Evolutionary conservation across 2,113 vertebrate genomes (phyloP).

Genomic region (Pseudopipra pipra): DNA sequence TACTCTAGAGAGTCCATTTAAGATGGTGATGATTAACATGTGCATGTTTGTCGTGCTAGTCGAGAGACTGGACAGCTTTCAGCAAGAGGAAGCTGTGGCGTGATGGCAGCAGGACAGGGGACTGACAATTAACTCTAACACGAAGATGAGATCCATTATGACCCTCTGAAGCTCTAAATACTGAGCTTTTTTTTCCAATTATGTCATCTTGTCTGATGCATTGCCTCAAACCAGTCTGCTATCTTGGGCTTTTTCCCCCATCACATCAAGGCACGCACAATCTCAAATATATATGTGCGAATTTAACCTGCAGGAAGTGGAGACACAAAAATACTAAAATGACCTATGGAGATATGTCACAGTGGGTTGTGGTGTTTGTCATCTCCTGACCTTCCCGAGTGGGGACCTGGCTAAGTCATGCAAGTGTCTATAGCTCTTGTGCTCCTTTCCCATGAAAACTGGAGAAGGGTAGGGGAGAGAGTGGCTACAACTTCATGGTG

Average conservation of each 20-base stretch:
- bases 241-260: not conserved
- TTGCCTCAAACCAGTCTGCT: not conserved
- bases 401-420: not conserved
- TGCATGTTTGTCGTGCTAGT: not conserved
- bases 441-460: not conserved
- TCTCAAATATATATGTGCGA: not conserved
- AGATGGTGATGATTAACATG: not conserved
- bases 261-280: not conserved
- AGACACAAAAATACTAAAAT: not conserved
- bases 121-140: not conserved
- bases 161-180: not conserved
- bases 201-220: not conserved
- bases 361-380: not conserved
- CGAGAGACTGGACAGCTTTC: not conserved
- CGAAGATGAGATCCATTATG: constrained; percentile 2
- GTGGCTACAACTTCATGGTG: not conserved
- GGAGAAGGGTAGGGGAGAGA: not conserved
- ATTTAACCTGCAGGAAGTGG: rapidly evolving
- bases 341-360: not conserved
- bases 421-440: not conserved
- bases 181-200: not conserved
- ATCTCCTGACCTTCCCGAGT: not conserved
- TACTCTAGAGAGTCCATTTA: not conserved
- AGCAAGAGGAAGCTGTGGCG: not conserved
- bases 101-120: not conserved